Conservation (phyloP, 2,113 vertebrate genomes). For the Nothocercus julius region DNA sequence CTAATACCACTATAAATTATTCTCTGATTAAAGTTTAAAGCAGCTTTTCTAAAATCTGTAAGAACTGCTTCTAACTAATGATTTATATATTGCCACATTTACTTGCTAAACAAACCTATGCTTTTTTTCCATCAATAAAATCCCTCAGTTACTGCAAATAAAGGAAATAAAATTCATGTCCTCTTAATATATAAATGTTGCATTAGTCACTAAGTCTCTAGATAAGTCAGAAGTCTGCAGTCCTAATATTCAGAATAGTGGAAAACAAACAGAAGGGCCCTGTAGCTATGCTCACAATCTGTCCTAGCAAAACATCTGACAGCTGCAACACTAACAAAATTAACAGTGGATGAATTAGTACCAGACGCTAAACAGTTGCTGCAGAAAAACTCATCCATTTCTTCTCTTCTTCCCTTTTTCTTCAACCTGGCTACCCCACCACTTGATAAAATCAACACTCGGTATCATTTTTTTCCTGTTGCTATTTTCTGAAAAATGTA, state of each 20-base stretch:
- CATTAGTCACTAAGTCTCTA: slow-evolving; percentile 69
- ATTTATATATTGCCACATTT: not conserved
- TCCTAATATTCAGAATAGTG: slow-evolving; percentile 88
- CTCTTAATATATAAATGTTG: slow-evolving; percentile 60
- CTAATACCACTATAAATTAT: not conserved
- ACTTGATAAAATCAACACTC: slow-evolving; percentile 45
- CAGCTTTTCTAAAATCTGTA: not conserved
- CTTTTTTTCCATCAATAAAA: slow-evolving; percentile 25
- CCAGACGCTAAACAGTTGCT: slow-evolving; percentile 88
- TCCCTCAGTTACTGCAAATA: slow-evolving; percentile 28
- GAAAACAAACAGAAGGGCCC: slow-evolving; percentile 93
- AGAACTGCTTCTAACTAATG: not conserved
- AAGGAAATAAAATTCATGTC: slow-evolving; percentile 52
- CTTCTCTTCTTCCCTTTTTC: slow-evolving; percentile 39
- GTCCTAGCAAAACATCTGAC: slow-evolving; percentile 85
- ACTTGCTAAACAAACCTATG: not conserved
- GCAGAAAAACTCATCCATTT: slow-evolving; percentile 65
- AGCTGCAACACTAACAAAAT: slow-evolving; percentile 96
- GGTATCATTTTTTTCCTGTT: not conserved
- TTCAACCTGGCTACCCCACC: slow-evolving; percentile 45
- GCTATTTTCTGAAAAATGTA: not conserved
- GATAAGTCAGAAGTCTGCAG: slow-evolving; percentile 82
- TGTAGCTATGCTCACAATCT: slow-evolving; percentile 91
- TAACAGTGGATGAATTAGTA: slow-evolving; percentile 97
- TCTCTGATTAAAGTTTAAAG: not conserved